Evolutionary conservation across 1,140 invertebrate genomes (phyloP).

Genomic region (Zophobas atratus): DNA sequence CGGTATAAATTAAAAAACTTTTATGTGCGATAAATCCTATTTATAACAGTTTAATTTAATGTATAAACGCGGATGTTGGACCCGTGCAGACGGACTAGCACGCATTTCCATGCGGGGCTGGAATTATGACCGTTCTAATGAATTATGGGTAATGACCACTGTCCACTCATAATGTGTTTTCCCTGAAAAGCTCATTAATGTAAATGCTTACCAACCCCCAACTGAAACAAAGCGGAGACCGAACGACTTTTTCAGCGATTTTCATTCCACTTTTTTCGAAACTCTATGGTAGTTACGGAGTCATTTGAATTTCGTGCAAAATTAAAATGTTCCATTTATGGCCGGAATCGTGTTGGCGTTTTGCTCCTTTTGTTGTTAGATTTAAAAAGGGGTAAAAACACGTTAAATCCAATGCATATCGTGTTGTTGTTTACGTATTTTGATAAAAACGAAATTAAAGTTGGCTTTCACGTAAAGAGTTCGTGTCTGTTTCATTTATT

Average conservation of each 20-base stretch:
- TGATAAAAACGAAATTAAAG: conserved; percentile 43
- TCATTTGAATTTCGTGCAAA: conserved; percentile 44
- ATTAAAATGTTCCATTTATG: conserved; percentile 44
- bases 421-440: conserved; percentile 44
- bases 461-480: conserved; percentile 37
- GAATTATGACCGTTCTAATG: conserved; percentile 48
- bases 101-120: conserved; percentile 37
- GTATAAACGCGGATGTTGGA: conserved; percentile 36
- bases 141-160: conserved; percentile 49
- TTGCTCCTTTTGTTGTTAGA: conserved; percentile 23
- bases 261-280: conserved; percentile 27
- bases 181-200: conserved; percentile 45
- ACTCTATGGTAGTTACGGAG: conserved; percentile 34
- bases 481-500: conserved; percentile 44
- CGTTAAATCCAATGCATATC: conserved; percentile 43
- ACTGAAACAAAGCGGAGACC: conserved; percentile 33
- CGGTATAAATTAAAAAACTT: conserved; percentile 41
- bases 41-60: conserved; percentile 48
- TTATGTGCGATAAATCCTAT: conserved; percentile 46
- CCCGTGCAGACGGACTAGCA: conserved; percentile 21
- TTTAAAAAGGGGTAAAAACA: conserved; percentile 32
- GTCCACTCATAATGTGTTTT: conserved; percentile 46
- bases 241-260: conserved; percentile 37
- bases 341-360: neutral
- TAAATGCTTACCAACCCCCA: conserved; percentile 40